Evolutionary conservation across 2,113 vertebrate genomes (phyloP), one percentile per base, ranked within the genome.

Genomic region (Ptyas mucosa): DNA sequence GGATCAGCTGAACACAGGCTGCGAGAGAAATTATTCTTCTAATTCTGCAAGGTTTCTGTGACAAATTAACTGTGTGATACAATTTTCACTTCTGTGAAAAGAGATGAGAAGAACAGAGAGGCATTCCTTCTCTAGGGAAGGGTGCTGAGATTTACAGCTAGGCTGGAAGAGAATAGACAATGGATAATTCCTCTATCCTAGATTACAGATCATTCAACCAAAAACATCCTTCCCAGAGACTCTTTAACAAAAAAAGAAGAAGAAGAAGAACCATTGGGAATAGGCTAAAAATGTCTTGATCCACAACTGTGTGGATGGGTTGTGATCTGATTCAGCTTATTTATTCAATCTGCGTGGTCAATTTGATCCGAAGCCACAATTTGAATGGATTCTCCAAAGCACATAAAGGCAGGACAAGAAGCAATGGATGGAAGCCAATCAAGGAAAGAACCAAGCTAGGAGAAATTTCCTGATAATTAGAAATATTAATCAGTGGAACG

Each of bases 11-110:
- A 92, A 89, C 53, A 23, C 23, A 57, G 75, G 69, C 69, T 64
- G 34, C 51, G 53, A 15, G 86, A 92, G 69, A 39, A 54, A 26
- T 15, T 85, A 29, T 92, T 88, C 90, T 97, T 55, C 43, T 92
- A 55, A 61, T 93, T 20, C 52, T 81, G 0, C 26, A 34, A 34
- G 89, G 57, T 93, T 89, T 52, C 15, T 91, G 95, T 92, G 52
- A 93, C 95, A 95, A 96, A 94, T 64, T 26, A 10, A 89, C 91
- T 85, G 53, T 52, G 8, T 2, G 46, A 3, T 14, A 14, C 34
- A 6, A 8, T 94, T 94, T 88, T 90, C 93, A 88, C 43, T 21
- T 94, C 57, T 91, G 55, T 88, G 58, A 52, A 89, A 2, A 49
- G 69, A 49, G 86, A 92, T 39, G 49, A 85, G 81, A 90, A 55